Base-by-base conservation (phyloP, 2,888 invertebrate species). In the Seira sanloemensis region DNA sequence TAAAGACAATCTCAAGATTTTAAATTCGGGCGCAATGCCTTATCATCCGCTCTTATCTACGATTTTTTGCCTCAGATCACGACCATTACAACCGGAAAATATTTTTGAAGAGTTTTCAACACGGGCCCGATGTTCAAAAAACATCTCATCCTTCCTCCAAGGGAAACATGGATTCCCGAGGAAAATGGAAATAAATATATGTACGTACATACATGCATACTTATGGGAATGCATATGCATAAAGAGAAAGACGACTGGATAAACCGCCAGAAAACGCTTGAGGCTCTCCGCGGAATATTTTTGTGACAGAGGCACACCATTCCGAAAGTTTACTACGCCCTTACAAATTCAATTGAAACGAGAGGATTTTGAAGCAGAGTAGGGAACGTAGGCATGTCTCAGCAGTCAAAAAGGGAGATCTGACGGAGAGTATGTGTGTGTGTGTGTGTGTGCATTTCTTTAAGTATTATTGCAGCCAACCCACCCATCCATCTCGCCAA, bases 161-260 rank as follows among this genome's bases (percentile, higher is more conserved):
- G 27, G 27, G 27, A 54, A 73, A 24, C n/a, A 24, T 67, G 26
- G 65, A 74, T 65, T 74, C 26, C 16, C 16, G 25, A 27, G 65
- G 26, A 27, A n/a, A 65, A 65, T 74, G 79, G 24, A 58, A 37
- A n/a, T n/a, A n/a, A n/a, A n/a, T n/a, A 50, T 50, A 50, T 50
- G 50, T n/a, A n/a, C n/a, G n/a, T n/a, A n/a, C n/a, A n/a, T n/a
- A n/a, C n/a, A n/a, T n/a, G n/a, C n/a, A n/a, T n/a, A n/a, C n/a
- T n/a, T n/a, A n/a, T n/a, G n/a, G n/a, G n/a, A n/a, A n/a, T n/a
- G n/a, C n/a, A n/a, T n/a, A n/a, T n/a, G n/a, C n/a, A n/a, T n/a
- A n/a, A n/a, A n/a, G n/a, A 16, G 16, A 50, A 50, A 16, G 50
- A 18, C n/a, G n/a, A n/a, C n/a, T n/a, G 50, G 50, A 50, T 50